Evolutionary conservation across 1,140 invertebrate genomes (phyloP).

Genomic region (Magallana gigas): DNA sequence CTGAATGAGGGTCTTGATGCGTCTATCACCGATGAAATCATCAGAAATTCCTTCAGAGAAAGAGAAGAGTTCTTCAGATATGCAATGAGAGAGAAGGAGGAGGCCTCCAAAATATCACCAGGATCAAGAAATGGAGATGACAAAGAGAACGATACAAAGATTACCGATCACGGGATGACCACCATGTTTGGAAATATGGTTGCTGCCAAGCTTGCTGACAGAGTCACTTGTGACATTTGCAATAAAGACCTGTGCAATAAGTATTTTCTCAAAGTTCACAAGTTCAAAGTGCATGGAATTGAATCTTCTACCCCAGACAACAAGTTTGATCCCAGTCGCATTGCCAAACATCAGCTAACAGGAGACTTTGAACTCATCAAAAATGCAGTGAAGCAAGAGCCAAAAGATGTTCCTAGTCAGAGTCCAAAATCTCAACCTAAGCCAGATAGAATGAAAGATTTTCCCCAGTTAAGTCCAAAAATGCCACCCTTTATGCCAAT

Average conservation of each 20-base stretch:
- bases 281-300: slow-evolving; percentile 99
- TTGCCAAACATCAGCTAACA: slow-evolving; percentile 50
- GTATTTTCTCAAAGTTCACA: slow-evolving; percentile 99
- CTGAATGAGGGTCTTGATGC: slow-evolving; percentile 66
- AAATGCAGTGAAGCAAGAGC: slow-evolving; percentile 57
- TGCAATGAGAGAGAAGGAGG: slow-evolving; percentile 55
- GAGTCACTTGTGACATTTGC: slow-evolving; percentile 96
- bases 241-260: slow-evolving; percentile 99
- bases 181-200: slow-evolving; percentile 78
- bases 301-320: slow-evolving; percentile 60
- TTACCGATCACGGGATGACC: slow-evolving; percentile 65
- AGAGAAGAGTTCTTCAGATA: slow-evolving; percentile 52
- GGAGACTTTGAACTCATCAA: slow-evolving; percentile 52
- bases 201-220: slow-evolving; percentile 81
- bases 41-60: slow-evolving; percentile 56
- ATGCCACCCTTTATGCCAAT: slow-evolving; percentile 43
- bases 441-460: slow-evolving; percentile 35
- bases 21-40: slow-evolving; percentile 57
- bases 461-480: slow-evolving; percentile 36
- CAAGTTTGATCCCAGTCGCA: slow-evolving; percentile 49
- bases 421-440: slow-evolving; percentile 44
- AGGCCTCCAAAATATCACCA: slow-evolving; percentile 58
- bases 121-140: slow-evolving; percentile 60
- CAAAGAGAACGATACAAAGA: slow-evolving; percentile 54
- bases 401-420: slow-evolving; percentile 53